Base-by-base conservation (phyloP, 2,888 invertebrate species). In the Phortica magna region DNA sequence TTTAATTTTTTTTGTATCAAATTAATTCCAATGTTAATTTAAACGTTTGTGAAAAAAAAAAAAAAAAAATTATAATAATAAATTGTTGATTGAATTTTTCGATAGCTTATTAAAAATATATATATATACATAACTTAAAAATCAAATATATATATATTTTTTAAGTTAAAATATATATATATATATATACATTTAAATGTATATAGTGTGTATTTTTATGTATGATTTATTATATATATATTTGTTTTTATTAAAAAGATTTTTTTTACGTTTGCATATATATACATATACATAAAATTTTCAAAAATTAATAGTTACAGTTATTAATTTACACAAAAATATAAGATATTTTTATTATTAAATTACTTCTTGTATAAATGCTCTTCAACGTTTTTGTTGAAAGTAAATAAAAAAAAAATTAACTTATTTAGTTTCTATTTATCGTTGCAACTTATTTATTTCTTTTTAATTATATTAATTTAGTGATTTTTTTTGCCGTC, bases 141-240 rank as follows among this genome's bases (percentile, higher is more conserved):
- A 48, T 39, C 68, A 68, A 53, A 9, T 10, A 59, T n/a, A 59
- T n/a, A 12, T n/a, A 59, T 59, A 14, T 48, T 14, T 48, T 73
- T 31, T 42, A 41, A 39, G 61, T 73, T 7, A 57, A 48, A n/a
- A 48, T 76, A 65, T 64, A 53, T 76, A n/a, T n/a, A 42, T 57
- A 59, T 39, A 14, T 65, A 65, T 74, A 67, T 73, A 74, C 43
- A 75, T 73, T 57, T 64, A 65, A 76, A 75, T 80, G 77, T 72
- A 76, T 57, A 59, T 67, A 41, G 41, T 64, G 61, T 71, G 61
- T 74, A 61, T 73, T 76, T 71, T 77, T 71, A 70, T 41, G 73
- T 22, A 75, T 72, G n/a, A n/a, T n/a, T n/a, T n/a, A n/a, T n/a
- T n/a, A n/a, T n/a, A n/a, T n/a, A n/a, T n/a, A n/a, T n/a, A n/a